These are phyloP conservation scores for Pammene fasciana DNA, from an alignment of 2,888 invertebrate genomes.

Conservation along the genomic window DNA sequence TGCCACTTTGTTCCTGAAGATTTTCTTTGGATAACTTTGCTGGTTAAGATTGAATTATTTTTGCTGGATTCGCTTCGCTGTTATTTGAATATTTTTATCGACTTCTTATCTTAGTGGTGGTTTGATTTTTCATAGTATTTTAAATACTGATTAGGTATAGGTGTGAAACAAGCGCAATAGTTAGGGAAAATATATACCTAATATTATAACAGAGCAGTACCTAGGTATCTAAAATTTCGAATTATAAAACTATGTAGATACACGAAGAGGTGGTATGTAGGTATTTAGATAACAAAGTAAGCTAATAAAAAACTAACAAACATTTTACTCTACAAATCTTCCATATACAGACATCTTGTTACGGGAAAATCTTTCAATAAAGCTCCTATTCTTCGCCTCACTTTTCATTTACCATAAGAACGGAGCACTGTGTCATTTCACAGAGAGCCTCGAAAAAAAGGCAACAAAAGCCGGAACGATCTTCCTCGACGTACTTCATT, in stretches of 20 bases:
- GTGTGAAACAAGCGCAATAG: too few relatives aligned
- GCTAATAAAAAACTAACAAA: too few relatives aligned
- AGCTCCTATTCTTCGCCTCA: conserved; percentile 31
- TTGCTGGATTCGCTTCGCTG: background rate
- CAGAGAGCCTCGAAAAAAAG: conserved; percentile 41
- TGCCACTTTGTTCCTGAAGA: conserved; percentile 18
- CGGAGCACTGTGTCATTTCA: conserved; percentile 40
- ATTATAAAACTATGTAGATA: too few relatives aligned
- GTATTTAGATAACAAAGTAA: too few relatives aligned
- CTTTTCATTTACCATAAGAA: conserved; percentile 40
- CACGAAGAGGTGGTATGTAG: too few relatives aligned
- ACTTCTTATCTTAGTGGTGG: too few relatives aligned
- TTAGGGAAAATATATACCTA: too few relatives aligned
- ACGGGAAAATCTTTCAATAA: conserved; percentile 23
- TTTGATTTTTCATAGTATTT: too few relatives aligned
- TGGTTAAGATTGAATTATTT: background rate
- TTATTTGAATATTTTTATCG: too few relatives aligned
- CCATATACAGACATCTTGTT: conserved; percentile 25
- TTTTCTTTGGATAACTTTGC: background rate
- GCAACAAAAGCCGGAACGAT: conserved; percentile 52
- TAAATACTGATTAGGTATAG: too few relatives aligned
- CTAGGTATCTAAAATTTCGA: too few relatives aligned
- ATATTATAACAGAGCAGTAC: too few relatives aligned
- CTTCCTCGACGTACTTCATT: conserved; percentile 62
- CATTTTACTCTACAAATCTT: background rate